phyloP scores from a whole-genome alignment of 2,888 invertebrate genomes.

The Drosophila merina region DNA sequence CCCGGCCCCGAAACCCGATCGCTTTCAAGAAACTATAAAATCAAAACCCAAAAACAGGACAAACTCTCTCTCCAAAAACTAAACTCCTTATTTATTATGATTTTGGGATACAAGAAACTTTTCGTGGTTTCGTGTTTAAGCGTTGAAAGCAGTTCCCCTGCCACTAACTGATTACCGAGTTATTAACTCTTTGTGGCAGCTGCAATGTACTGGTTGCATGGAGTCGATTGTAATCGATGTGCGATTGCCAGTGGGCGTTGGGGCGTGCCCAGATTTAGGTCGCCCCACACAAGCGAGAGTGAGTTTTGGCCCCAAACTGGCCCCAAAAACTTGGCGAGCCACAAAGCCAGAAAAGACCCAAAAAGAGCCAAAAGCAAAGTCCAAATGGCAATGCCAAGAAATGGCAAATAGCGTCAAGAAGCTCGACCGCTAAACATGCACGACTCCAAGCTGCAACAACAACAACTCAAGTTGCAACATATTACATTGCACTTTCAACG shows the following conservation, averaged over 20 bases:
- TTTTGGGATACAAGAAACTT: no score
- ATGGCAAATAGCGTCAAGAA: conserved; percentile 56
- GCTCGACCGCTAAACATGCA: conserved; percentile 38
- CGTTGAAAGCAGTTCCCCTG: neutral
- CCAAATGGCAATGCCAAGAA: conserved; percentile 52
- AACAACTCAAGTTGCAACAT: conserved; percentile 52
- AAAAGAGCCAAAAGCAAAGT: conserved; percentile 19
- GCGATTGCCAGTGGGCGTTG: neutral
- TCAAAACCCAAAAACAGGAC: conserved; percentile 27
- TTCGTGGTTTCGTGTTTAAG: no score
- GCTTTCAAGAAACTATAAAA: neutral
- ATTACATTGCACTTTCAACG: conserved; percentile 68
- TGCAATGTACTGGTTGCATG: neutral
- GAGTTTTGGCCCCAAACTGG: conserved; percentile 1
- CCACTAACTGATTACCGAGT: neutral
- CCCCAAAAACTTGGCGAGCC: conserved; percentile 18
- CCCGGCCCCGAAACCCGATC: no score
- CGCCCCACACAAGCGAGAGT: conserved; percentile 26
- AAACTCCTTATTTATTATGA: no score
- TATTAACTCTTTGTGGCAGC: conserved; percentile 2
- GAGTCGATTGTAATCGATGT: neutral
- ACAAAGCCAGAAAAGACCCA: neutral
- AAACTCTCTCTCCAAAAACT: neutral
- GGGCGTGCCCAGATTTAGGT: conserved; percentile 7
- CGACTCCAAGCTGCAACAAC: conserved; percentile 36